Conservation (phyloP, 2,113 vertebrate genomes). For the Pan troglodytes region NHGRI_mPanTro3-v2.1_pri NC_072398.2:176760501-176761000, state of each 20-base stretch:
- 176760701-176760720: slow-evolving; percentile 45
- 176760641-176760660: slow-evolving; percentile 76
- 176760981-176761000: slow-evolving; percentile 71
- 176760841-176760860: slow-evolving; percentile 44
- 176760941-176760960: slow-evolving; percentile 42
- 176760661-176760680: slow-evolving; percentile 74
- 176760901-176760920: not conserved
- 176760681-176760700: slow-evolving; percentile 80
- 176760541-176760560: slow-evolving; percentile 6
- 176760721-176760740: not conserved
- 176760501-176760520: not conserved
- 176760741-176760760: not conserved
- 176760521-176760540: not conserved
- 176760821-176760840: not conserved
- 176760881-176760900: slow-evolving; percentile 67
- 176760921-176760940: not conserved
- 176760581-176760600: not conserved
- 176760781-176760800: slow-evolving; percentile 58
- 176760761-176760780: not conserved
- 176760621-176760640: slow-evolving; percentile 76
- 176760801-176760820: slow-evolving; percentile 45
- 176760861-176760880: slow-evolving; percentile 78
- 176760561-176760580: slow-evolving; percentile 26
- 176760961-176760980: slow-evolving; percentile 1
- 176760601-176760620: not conserved